Conservation (phyloP, 2,797 vertebrate genomes). For the Rhincodon typus region DNA sequence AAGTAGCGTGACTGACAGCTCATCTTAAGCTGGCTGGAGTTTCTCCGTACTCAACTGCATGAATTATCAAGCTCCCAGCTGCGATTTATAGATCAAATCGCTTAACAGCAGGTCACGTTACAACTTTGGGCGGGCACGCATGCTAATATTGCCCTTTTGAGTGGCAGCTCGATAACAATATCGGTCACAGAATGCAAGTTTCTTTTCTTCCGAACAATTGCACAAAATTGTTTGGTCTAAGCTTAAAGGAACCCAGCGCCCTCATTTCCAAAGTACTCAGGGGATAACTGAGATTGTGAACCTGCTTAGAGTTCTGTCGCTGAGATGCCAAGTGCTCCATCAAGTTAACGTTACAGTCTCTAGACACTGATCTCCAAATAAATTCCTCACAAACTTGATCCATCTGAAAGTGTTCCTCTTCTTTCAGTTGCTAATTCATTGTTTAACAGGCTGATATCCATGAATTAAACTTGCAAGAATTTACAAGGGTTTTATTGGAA, state of each 20-base stretch:
- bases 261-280: neutral
- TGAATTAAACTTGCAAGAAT: no score
- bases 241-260: neutral
- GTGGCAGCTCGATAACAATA: neutral
- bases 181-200: neutral
- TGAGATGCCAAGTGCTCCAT: neutral
- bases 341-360: neutral
- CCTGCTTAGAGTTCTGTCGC: neutral
- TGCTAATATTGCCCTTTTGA: conserved; percentile 4
- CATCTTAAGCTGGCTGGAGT: neutral
- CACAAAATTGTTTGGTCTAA: neutral
- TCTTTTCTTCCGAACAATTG: neutral
- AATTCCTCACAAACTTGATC: neutral
- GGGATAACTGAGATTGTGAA: neutral
- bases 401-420: neutral
- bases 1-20: neutral
- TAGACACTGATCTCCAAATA: neutral
- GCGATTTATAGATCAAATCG: conserved; percentile 22
- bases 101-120: neutral
- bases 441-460: no score
- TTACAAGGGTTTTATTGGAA: no score
- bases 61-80: conserved; percentile 5
- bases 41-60: neutral
- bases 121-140: neutral
- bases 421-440: neutral